These are phyloP conservation scores for Axis porcinus DNA, from an alignment of 2,113 vertebrate genomes.

Conservation along the genomic window DNA sequence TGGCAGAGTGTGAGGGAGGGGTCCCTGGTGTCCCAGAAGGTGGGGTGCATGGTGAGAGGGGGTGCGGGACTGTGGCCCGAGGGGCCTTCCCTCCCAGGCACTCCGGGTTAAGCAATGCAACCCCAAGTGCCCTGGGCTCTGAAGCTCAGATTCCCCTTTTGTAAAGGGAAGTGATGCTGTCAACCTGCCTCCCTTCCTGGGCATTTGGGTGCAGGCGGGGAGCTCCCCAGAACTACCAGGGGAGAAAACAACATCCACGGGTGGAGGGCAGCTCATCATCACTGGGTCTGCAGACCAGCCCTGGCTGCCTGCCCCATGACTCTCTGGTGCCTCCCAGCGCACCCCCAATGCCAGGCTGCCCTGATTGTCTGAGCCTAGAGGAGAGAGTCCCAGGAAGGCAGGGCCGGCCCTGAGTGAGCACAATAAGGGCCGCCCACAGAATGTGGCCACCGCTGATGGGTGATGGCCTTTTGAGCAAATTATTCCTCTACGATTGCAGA, in stretches of 20 bases:
- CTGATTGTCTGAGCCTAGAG: too few species aligned
- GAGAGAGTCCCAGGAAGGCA: neutral
- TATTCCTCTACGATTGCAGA: neutral
- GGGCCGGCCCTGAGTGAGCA: neutral
- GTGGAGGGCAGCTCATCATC: neutral
- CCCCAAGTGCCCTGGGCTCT: rapidly evolving
- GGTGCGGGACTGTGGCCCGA: rapidly evolving
- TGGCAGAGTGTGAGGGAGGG: neutral
- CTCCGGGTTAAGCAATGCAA: rapidly evolving
- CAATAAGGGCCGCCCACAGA: neutral
- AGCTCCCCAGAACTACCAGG: neutral
- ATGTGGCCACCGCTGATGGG: neutral
- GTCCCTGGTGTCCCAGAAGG: neutral
- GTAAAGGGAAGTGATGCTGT: neutral
- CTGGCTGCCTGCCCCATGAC: neutral
- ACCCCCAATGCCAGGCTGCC: neutral
- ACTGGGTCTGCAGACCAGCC: neutral
- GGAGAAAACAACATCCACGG: neutral
- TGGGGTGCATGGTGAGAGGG: neutral
- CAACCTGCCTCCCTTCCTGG: neutral
- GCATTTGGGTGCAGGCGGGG: neutral
- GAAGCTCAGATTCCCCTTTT: neutral
- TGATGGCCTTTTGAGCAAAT: neutral
- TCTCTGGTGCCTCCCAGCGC: rapidly evolving
- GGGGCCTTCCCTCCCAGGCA: rapidly evolving